These are phyloP conservation scores for Pelecanus crispus DNA, from an alignment of 2,113 vertebrate species.

Conservation along the genomic window DNA sequence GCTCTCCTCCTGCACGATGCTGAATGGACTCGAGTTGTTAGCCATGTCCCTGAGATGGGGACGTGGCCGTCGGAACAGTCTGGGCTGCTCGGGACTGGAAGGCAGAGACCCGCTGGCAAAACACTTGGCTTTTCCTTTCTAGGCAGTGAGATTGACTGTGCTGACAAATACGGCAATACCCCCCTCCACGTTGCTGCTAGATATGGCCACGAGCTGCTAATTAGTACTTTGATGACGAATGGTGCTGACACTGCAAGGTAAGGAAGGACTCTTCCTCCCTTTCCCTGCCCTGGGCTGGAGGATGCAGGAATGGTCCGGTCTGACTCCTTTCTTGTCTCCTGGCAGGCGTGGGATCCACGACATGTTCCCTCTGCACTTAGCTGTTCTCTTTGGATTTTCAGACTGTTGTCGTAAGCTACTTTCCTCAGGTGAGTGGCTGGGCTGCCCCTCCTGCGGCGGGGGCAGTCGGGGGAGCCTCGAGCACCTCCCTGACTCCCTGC, in stretches of 20 bases:
- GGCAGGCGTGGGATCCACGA: constrained; percentile 87
- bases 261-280: background rate
- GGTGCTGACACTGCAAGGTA: constrained; percentile 90
- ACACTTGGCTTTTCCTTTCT: background rate
- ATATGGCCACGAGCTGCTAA: constrained; percentile 93
- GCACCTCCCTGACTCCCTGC: background rate
- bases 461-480: fast-evolving
- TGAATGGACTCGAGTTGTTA: fast-evolving
- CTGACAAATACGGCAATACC: constrained; percentile 89
- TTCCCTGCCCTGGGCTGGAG: background rate
- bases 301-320: fast-evolving
- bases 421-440: constrained; percentile 80
- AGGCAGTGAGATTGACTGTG: constrained; percentile 93
- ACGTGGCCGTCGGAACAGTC: fast-evolving
- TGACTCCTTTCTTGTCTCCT: background rate
- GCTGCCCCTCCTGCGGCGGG: fast-evolving
- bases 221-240: constrained; percentile 94
- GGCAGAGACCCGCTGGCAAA: background rate
- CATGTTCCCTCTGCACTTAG: constrained; percentile 94
- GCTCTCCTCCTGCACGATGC: background rate
- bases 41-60: fast-evolving
- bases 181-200: constrained; percentile 94
- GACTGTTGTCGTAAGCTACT: constrained; percentile 97
- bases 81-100: background rate
- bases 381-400: constrained; percentile 90